phyloP scores from a whole-genome alignment of 2,797 vertebrate species.

The Clarias fuscus region DNA sequence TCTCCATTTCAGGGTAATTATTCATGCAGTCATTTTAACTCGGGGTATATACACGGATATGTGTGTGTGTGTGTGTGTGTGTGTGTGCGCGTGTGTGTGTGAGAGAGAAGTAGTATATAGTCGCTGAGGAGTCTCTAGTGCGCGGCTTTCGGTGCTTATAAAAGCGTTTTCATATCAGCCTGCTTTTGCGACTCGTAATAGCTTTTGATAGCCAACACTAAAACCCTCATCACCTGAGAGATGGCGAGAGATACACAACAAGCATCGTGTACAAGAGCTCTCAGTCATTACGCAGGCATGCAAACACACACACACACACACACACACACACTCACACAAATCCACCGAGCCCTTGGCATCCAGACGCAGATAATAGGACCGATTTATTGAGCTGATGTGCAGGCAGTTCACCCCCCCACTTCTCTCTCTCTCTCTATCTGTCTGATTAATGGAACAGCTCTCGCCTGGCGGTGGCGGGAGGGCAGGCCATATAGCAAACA shows the following conservation, averaged over 20 bases:
- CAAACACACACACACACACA: conserved; percentile 29
- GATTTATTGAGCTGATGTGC: conserved; percentile 74
- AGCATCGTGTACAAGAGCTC: conserved; percentile 55
- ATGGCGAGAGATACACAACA: conserved; percentile 57
- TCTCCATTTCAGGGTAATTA: conserved; percentile 61
- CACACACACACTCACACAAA: conserved; percentile 6
- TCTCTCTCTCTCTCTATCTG: conserved; percentile 23
- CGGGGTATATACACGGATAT: not conserved
- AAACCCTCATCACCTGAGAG: conserved; percentile 69
- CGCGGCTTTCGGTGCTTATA: conserved; percentile 71
- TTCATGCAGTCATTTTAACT: conserved; percentile 48
- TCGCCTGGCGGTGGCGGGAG: conserved; percentile 21
- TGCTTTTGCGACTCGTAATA: conserved; percentile 70
- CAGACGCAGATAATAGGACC: conserved; percentile 73
- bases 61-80: conserved; percentile 52
- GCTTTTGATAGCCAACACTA: conserved; percentile 77
- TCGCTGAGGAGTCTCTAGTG: conserved; percentile 32
- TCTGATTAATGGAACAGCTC: conserved; percentile 42
- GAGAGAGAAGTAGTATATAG: conserved; percentile 8
- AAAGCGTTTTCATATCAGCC: conserved; percentile 72
- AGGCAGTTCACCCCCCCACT: conserved; percentile 62
- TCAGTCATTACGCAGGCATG: conserved; percentile 37
- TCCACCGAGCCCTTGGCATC: conserved; percentile 47
- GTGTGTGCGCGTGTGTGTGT: conserved; percentile 45
- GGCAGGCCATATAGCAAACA: conserved; percentile 47